Evolutionary conservation across 2,888 invertebrate genomes (phyloP).

Genomic region (Mesoligia furuncula): DNA sequence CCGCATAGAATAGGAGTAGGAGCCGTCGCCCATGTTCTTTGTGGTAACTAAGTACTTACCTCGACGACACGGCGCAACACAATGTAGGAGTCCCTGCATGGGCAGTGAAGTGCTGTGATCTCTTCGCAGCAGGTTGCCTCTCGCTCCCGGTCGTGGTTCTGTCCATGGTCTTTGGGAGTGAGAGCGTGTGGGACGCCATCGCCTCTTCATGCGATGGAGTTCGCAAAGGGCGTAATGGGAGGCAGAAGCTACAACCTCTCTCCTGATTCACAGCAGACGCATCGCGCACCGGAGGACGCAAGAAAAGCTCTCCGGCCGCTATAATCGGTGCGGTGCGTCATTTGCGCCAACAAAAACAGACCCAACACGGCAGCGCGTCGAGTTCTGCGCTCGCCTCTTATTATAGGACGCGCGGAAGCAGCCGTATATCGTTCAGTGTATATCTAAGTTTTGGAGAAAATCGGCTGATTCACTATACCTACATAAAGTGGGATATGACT

Average conservation of each 20-base stretch:
- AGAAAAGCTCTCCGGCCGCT: not conserved
- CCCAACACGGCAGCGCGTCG: not conserved
- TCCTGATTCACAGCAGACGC: not conserved
- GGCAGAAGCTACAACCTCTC: not conserved
- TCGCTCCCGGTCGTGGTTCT: not conserved
- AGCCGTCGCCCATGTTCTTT: not conserved
- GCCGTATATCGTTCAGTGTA: not conserved
- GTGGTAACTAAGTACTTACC: not conserved
- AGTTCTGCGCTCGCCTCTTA: not conserved
- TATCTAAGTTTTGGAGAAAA: not conserved
- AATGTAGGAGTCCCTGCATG: not conserved
- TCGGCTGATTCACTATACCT: not conserved
- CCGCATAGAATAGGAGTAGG: not conserved
- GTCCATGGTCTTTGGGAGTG: not conserved
- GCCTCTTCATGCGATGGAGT: not conserved
- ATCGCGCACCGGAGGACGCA: not conserved
- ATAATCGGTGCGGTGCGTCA: not conserved
- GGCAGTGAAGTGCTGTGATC: not conserved
- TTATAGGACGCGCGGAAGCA: not conserved
- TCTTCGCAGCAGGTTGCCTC: not conserved
- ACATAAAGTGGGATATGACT: not conserved
- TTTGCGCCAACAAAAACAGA: not conserved
- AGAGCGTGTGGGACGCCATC: not conserved
- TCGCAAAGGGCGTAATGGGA: not conserved
- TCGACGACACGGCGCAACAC: not conserved